Base-by-base conservation (phyloP, 1,140 invertebrate species). In the Drosophila ficusphila region DNA sequence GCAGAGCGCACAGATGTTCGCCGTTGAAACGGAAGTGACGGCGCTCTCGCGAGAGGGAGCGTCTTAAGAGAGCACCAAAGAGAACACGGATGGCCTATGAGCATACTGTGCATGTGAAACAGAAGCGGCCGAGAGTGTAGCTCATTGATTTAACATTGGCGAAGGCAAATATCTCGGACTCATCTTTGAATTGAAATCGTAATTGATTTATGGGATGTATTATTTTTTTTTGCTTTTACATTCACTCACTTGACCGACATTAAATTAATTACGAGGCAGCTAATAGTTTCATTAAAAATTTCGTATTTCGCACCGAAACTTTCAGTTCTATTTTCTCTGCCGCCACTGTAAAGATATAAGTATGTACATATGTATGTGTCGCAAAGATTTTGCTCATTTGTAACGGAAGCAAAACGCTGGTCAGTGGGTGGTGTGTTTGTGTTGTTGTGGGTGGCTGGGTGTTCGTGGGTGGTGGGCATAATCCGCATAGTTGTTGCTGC, bases 401-500 rank as follows among this genome's bases (percentile, higher is more conserved):
- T 86, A 88, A 88, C 81, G 81, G 81, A 86, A 86, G 81, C 82
- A 70, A 88, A 86, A 75, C 74, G 82, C 51, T 76, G 67, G 64
- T 60, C 56, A 60, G 54, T 61, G 38, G 53, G 36, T 48, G 53
- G 67, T 64, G 44, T 60, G 16, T 58, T 58, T 39, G 52, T 57
- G 23, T 19, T 53, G 36, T 38, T 54, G 53, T 33, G 34, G 8
- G 48, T 53, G 41, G n/a, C 12, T 27, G n/a, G 21, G 21, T 8
- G 9, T 12, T 36, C 54, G 48, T 36, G 21, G 39, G 39, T 23
- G 56, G 31, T 23, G 38, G 31, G 60, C 60, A 64, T 64, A 61
- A 64, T 64, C 34, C 58, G n/a, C 39, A 61, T 61, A 64, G 60
- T 64, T 64, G 54, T 61, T 64, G 54, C 56, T 61, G 19, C 38